These are phyloP conservation scores for Spheniscus humboldti DNA, from an alignment of 2,797 vertebrate species.

Conservation along the genomic window DNA sequence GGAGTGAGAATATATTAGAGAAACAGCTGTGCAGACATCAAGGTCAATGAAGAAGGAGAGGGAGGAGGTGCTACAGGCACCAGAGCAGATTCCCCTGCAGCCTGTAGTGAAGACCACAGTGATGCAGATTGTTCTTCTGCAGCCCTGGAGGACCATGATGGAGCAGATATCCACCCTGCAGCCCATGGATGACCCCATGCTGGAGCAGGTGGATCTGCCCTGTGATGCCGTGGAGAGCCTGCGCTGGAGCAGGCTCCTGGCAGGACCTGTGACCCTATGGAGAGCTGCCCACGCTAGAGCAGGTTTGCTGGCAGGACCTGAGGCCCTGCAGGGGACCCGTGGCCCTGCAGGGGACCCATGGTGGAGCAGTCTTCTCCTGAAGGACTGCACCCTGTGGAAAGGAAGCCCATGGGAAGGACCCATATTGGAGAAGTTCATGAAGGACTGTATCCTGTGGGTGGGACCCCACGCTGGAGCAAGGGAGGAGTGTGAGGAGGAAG, in stretches of 20 bases:
- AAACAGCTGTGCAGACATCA: not conserved
- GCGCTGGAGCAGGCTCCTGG: not conserved
- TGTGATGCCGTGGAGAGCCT: too few species aligned
- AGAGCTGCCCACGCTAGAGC: not conserved
- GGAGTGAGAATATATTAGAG: too few species aligned
- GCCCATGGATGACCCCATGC: not conserved
- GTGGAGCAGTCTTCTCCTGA: not conserved
- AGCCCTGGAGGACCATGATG: not conserved
- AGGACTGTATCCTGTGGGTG: not conserved
- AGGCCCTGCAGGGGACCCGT: accelerated
- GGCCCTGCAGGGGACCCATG: accelerated
- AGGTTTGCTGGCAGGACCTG: not conserved
- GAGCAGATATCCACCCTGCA: not conserved
- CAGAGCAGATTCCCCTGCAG: not conserved
- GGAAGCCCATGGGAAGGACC: not conserved
- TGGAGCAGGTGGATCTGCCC: not conserved
- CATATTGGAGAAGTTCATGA: not conserved
- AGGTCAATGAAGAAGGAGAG: not conserved
- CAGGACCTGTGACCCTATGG: not conserved
- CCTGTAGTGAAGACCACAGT: too few species aligned
- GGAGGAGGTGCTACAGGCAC: not conserved
- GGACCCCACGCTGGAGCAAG: accelerated
- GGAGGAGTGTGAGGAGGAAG: not conserved
- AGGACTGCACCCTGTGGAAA: not conserved
- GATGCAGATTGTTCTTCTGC: not conserved